Base-by-base conservation (phyloP, 2,888 invertebrate species). In the Byasa hedistus region DNA sequence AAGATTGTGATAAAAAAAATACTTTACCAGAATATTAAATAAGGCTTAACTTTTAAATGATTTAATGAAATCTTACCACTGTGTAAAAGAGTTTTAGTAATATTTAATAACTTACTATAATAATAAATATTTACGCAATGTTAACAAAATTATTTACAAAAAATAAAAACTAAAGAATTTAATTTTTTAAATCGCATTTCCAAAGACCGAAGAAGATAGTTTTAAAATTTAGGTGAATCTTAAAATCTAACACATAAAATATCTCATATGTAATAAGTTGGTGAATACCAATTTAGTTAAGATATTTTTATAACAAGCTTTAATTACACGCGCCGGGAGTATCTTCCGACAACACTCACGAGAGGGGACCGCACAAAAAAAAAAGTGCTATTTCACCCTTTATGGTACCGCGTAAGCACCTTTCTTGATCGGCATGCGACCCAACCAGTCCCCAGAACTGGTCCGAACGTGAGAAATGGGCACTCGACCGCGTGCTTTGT, bases 401-500 rank as follows among this genome's bases (percentile, higher is more conserved):
- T 84, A 87, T 80, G 84, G 87, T 78, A 81, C 86, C 84, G 88
- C 78, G 74, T 82, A 81, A 80, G 80, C 80, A 84, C 86, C 85
- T 86, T 89, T 88, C 86, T 83, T 87, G 85, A 82, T 81, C 79
- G 89, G 89, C 79, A 89, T 89, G 87, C 79, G 77, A 83, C 76
- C 79, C 61, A 76, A 85, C 86, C 82, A 84, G 84, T 89, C 79
- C 71, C 71, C 71, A 73, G 77, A 83, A 86, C 86, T 83, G 84
- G 87, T 86, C 79, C 79, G 76, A 77, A 82, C 84, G 85, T 89
- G 90, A 89, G 89, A 89, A 89, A 87, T 85, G 86, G 79, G 82
- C 76, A 79, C 85, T 82, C 75, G 75, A 71, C 71, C 63, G 68
- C 71, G 71, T 73, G 72, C 76, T 76, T 81, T 81, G 83, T 80